Percentiles rank a stretch among this genome's conserved stretches.
Conservation (phyloP, 1,140 invertebrate genomes). For the Daktulosphaira vitifoliae region DNA sequence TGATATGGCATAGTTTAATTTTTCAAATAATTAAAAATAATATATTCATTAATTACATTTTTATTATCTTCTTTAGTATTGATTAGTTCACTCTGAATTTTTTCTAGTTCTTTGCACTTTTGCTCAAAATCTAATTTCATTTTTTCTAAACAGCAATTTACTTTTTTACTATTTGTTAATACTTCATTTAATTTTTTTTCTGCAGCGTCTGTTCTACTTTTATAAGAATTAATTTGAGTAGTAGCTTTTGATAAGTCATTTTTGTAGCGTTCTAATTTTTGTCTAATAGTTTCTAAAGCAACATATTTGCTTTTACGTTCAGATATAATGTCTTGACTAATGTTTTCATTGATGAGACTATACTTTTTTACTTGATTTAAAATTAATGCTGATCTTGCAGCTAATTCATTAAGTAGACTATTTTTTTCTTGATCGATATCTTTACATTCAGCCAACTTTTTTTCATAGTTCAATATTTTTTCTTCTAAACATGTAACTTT, state of each 20-base stretch:
- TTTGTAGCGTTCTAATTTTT: slow-evolving; percentile 26
- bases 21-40: neutral
- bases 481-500: slow-evolving; percentile 28
- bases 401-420: slow-evolving; percentile 26
- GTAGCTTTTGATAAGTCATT: slow-evolving; percentile 5
- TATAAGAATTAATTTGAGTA: slow-evolving; percentile 19
- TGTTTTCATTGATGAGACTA: slow-evolving; percentile 24
- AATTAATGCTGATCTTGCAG: slow-evolving; percentile 21
- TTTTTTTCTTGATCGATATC: slow-evolving; percentile 14
- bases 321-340: slow-evolving; percentile 4
- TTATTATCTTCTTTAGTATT: slow-evolving; percentile 12
- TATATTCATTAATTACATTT: neutral
- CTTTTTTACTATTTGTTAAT: slow-evolving; percentile 1
- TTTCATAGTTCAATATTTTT: slow-evolving; percentile 16
- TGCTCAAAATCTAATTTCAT: slow-evolving; percentile 6
- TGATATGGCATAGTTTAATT: too few relatives aligned
- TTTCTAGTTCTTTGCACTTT: slow-evolving; percentile 22
- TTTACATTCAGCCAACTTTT: slow-evolving; percentile 10
- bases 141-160: slow-evolving; percentile 3
- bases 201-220: slow-evolving; percentile 10
- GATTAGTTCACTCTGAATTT: neutral
- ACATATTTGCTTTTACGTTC: slow-evolving; percentile 16
- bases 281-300: slow-evolving; percentile 12
- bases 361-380: slow-evolving; percentile 27
- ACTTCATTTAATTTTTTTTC: slow-evolving; percentile 25